A percentile compares a stretch with the other conserved stretches of the same genome.
Evolutionary conservation across 92 coral and sea anemone genomes (phyloP).

Genomic region (Metridium senile): DNA sequence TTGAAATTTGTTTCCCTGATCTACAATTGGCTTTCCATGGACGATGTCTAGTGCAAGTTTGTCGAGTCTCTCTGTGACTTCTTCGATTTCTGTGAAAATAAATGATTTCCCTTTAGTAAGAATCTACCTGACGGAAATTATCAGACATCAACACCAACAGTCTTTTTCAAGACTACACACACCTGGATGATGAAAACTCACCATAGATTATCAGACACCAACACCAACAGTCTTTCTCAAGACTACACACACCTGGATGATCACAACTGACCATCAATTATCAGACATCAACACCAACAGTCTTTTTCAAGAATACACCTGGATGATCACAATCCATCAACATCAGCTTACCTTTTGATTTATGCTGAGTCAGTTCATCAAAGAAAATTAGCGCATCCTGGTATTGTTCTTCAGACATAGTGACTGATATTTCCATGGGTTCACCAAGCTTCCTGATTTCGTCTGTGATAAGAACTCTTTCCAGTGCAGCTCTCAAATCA

Average conservation of each 20-base stretch:
- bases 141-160: no score
- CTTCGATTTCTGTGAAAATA: neutral
- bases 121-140: neutral
- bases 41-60: slow-evolving; percentile 34
- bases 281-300: no score
- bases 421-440: neutral
- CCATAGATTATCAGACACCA: no score
- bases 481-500: neutral
- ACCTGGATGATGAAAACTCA: no score
- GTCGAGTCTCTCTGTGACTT: neutral
- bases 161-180: no score
- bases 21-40: slow-evolving; percentile 87
- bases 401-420: slow-evolving; percentile 5
- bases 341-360: neutral
- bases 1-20: slow-evolving; percentile 89
- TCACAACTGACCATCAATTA: no score
- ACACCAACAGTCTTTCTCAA: no score
- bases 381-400: neutral
- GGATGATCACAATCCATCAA: no score
- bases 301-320: no score
- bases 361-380: neutral
- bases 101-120: neutral
- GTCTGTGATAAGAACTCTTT: slow-evolving; percentile 1
- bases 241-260: no score
- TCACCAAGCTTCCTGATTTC: slow-evolving; percentile 6